phyloP scores from a whole-genome alignment of 1,140 invertebrate genomes.

The Goniozus legneri region DNA sequence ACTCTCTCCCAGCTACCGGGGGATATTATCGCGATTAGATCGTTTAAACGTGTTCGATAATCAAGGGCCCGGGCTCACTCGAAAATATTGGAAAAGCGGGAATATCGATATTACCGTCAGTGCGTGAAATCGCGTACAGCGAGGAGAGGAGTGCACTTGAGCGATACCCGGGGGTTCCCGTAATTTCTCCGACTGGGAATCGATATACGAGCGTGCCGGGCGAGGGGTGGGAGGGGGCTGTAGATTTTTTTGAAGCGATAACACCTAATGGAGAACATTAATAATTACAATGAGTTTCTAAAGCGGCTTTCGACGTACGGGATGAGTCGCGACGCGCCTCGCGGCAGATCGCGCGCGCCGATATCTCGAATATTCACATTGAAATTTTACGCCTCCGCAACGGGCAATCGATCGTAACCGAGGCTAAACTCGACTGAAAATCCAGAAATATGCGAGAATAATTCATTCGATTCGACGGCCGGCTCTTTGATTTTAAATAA shows the following conservation, averaged over 20 bases:
- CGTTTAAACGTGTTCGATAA: no score
- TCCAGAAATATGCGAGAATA: slow-evolving; percentile 15
- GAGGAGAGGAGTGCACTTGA: no score
- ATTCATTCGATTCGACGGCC: not conserved
- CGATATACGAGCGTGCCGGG: no score
- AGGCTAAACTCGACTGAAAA: slow-evolving; percentile 10
- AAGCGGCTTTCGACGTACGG: slow-evolving; percentile 24
- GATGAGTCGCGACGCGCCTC: slow-evolving; percentile 7
- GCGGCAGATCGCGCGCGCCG: slow-evolving; percentile 1
- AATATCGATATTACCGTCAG: no score
- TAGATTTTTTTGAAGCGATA: not conserved
- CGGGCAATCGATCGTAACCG: not conserved
- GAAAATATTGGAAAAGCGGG: no score
- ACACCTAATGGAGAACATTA: slow-evolving; percentile 27
- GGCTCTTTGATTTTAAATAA: slow-evolving; percentile 9
- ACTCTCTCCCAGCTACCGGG: no score
- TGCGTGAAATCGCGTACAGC: no score
- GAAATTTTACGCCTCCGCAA: slow-evolving; percentile 6
- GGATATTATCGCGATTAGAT: no score
- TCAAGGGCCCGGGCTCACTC: no score
- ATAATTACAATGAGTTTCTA: slow-evolving; percentile 27
- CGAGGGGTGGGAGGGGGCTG: no score
- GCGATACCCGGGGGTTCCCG: no score
- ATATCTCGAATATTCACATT: slow-evolving; percentile 11
- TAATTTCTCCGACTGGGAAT: no score